Base-by-base conservation (phyloP, 1,140 invertebrate species). In the Drosophila biarmipes region DNA sequence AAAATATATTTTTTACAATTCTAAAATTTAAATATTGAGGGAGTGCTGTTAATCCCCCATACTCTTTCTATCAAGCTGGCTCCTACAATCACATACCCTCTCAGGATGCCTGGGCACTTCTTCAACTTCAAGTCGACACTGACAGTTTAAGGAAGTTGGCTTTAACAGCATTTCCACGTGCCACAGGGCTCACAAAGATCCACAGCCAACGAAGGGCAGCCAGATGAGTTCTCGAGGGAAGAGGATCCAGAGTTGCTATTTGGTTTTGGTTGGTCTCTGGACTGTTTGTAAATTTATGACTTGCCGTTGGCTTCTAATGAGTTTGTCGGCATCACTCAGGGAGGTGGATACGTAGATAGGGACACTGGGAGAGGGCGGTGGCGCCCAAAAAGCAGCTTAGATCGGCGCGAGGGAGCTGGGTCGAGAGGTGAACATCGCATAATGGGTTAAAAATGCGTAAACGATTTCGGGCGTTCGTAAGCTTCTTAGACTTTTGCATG, bases 391-490 rank as follows among this genome's bases (percentile, higher is more conserved):
- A 76, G 63, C 73, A 40, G 74, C 74, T 77, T 77, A 76, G 64
- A 69, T 45, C 62, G 42, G 34, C 48, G 38, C 38, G 51, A n/a
- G 21, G 31, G 35, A 29, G 72, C 7, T 5, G 6, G 61, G 19
- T n/a, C 34, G 37, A 14, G 34, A n/a, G 24, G 15, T 17, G 43
- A 52, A 34, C 54, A 40, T 45, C 49, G 10, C 63, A 51, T 81
- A 81, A 81, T 81, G 78, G 82, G 78, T 87, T 87, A 87, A 87
- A 87, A 87, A 87, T 87, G 82, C 82, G 84, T 87, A 82, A 89
- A 79, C 75, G 75, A 64, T 87, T 89, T 76, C 58, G 84, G 75
- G 82, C 79, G 84, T 72, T 69, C 24, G 78, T 87, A 87, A 87
- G 82, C 82, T 87, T 73, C 82, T 87, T 89, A 87, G 78, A 87